Evolutionary conservation across 1,140 invertebrate genomes (phyloP), one percentile per base, ranked within the genome.

Genomic region (Aphidius ervi): DNA sequence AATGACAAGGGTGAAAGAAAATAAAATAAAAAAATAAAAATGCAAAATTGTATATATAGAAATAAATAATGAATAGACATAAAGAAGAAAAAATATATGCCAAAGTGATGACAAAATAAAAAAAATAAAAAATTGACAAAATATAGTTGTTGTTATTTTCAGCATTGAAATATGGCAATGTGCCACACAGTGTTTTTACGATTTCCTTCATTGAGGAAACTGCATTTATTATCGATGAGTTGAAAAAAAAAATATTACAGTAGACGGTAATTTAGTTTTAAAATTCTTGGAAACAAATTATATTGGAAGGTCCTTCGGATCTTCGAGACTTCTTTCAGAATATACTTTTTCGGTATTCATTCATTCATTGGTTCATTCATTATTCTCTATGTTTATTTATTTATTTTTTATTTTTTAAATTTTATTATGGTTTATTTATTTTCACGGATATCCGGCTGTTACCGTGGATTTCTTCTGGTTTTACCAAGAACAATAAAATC

Each of bases 351-450:
- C 40, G 42, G 16, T 54, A 20, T 54, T 54, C 40, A 40, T 54
- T 54, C 52, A 54, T 54, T 54, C 52, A 54, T 54, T 54, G n/a
- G 52, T 41, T 41, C 41, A 54, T 54, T 54, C 52, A 54, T n/a
- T 54, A 20, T 41, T 3, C 42, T 40, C n/a, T 52, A 6, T 48
- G 0, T 31, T 6, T 52, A 9, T 10, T 54, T 54, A 41, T 40
- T n/a, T n/a, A n/a, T n/a, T n/a, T n/a, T 54, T 54, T 54, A 4
- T 9, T 39, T 16, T 53, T 54, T 40, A 41, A 54, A 41, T 54
- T 54, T 41, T 16, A 54, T 54, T 54, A 54, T 40, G 39, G 52
- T 37, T 16, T 39, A 54, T 39, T 54, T 54, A 16, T 23, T 49
- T n/a, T 42, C n/a, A 40, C 41, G 52, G 52, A 54, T 54, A 54